These are phyloP conservation scores for Tinea semifulvella DNA, from an alignment of 2,888 invertebrate genomes.

Conservation along the genomic window DNA sequence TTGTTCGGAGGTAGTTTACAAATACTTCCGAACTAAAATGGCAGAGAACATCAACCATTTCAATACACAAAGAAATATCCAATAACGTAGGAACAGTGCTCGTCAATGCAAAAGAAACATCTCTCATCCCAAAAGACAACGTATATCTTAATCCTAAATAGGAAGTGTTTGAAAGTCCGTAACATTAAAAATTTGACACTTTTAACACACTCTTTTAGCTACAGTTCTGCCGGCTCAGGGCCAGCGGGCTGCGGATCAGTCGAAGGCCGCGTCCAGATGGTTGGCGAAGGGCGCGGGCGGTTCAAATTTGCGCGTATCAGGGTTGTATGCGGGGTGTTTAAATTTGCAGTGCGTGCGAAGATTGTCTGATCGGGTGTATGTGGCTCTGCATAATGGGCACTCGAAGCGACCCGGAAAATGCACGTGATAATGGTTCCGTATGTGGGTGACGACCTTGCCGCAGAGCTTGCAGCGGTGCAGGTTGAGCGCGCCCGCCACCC, in stretches of 20 bases:
- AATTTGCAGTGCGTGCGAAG: constrained; percentile 93
- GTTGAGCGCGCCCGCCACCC: constrained; percentile 91
- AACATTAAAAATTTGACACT: constrained; percentile 33
- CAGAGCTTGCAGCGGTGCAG: constrained; percentile 94
- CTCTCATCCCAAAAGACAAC: too few species aligned
- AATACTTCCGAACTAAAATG: too few species aligned
- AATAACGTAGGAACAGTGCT: too few species aligned
- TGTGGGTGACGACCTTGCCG: constrained; percentile 94
- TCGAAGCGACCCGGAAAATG: constrained; percentile 93
- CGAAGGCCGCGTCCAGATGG: constrained; percentile 64
- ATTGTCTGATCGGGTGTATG: constrained; percentile 92
- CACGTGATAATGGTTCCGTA: constrained; percentile 94
- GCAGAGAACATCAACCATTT: too few species aligned
- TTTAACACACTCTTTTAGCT: constrained; percentile 26
- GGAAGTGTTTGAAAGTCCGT: constrained; percentile 48
- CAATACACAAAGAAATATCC: too few species aligned
- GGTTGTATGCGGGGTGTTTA: constrained; percentile 88
- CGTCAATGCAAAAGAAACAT: too few species aligned
- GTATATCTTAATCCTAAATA: constrained; percentile 61
- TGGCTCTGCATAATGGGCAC: constrained; percentile 90
- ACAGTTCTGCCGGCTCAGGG: constrained; percentile 33
- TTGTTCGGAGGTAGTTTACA: too few species aligned
- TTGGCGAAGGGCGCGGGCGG: constrained; percentile 65
- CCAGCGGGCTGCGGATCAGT: constrained; percentile 58
- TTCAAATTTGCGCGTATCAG: constrained; percentile 88